Conservation (phyloP, 1,140 invertebrate genomes). For the Mya arenaria region DNA sequence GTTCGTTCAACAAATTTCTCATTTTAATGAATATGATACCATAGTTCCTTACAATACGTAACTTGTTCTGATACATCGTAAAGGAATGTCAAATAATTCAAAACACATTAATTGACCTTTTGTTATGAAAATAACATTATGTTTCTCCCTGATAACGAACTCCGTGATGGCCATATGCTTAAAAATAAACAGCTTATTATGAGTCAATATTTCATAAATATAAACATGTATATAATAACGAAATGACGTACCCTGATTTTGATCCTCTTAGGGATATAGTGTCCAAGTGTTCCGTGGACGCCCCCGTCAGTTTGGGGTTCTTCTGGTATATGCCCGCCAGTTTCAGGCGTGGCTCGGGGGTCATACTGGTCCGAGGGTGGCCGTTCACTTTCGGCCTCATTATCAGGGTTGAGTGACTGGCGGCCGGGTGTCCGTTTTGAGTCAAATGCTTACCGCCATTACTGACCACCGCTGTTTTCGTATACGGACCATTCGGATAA, state of each 20-base stretch:
- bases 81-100: no score
- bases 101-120: no score
- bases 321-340: slow-evolving; percentile 43
- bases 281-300: slow-evolving; percentile 47
- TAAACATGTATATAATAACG: no score
- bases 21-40: no score
- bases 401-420: neutral
- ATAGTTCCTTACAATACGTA: no score
- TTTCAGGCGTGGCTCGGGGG: slow-evolving; percentile 38
- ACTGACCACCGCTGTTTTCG: neutral
- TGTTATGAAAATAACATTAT: no score
- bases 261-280: slow-evolving; percentile 32
- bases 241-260: slow-evolving; percentile 44
- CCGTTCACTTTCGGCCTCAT: slow-evolving; percentile 3
- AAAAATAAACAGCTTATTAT: no score
- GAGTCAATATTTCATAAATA: no score
- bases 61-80: no score
- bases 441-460: neutral
- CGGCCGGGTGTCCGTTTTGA: neutral
- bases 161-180: no score
- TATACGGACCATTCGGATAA: neutral
- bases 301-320: slow-evolving; percentile 36
- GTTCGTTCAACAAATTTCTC: no score
- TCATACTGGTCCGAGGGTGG: neutral
- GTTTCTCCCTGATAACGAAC: no score